A percentile compares a stretch with the other conserved stretches of the same genome.
Evolutionary conservation across 2,888 invertebrate species (phyloP).

Genomic region (Phyllotreta cruciferae): DNA sequence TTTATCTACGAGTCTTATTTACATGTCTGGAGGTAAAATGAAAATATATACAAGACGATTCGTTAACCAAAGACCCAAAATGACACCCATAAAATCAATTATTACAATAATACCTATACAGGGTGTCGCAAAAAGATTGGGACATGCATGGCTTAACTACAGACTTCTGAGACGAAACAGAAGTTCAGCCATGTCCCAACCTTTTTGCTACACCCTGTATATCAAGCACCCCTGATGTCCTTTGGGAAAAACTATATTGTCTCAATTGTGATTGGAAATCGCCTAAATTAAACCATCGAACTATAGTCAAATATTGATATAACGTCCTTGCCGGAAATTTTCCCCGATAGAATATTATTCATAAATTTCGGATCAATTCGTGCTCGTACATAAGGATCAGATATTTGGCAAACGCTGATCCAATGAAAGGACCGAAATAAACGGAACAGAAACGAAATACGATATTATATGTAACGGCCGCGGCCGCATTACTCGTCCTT

Average conservation of each 20-base stretch:
- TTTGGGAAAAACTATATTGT: constrained; percentile 36
- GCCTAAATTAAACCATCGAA: constrained; percentile 19
- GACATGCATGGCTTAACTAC: too few relatives aligned
- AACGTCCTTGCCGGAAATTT: constrained; percentile 31
- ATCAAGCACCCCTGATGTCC: too few relatives aligned
- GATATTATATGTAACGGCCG: constrained; percentile 8
- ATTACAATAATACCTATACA: too few relatives aligned
- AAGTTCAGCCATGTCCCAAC: too few relatives aligned
- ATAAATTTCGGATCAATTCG: constrained; percentile 51
- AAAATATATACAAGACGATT: neutral
- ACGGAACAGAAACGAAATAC: constrained; percentile 13
- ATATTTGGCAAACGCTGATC: constrained; percentile 51
- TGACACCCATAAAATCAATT: too few relatives aligned
- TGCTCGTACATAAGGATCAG: constrained; percentile 52
- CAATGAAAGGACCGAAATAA: constrained; percentile 39
- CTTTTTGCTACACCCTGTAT: too few relatives aligned
- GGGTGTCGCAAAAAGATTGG: too few relatives aligned
- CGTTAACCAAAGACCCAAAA: neutral
- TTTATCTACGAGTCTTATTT: neutral
- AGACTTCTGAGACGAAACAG: too few relatives aligned
- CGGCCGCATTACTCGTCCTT: neutral
- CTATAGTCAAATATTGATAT: constrained; percentile 34
- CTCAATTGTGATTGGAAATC: constrained; percentile 38
- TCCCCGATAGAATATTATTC: constrained; percentile 48
- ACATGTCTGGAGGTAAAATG: constrained; percentile 1